phyloP scores from a whole-genome alignment of 2,113 vertebrate species.

The Melanostigma gelatinosum region DNA sequence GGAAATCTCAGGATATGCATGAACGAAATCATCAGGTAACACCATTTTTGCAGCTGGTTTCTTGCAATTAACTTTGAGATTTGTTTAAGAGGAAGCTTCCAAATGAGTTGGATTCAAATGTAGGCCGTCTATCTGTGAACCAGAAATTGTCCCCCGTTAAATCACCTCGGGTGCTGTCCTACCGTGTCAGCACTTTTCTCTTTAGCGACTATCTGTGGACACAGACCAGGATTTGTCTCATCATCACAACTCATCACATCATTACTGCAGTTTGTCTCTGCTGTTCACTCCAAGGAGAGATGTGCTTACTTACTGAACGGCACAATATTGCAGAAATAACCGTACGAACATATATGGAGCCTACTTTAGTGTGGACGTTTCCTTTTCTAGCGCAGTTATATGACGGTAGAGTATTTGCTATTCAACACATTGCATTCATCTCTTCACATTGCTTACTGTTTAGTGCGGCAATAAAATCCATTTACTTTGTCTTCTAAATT shows the following conservation, averaged over 20 bases:
- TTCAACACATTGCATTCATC: slow-evolving; percentile 21
- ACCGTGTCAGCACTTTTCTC: slow-evolving; percentile 32
- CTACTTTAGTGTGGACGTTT: background rate
- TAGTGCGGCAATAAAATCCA: slow-evolving; percentile 38
- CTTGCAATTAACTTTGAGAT: background rate
- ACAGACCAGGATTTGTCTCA: slow-evolving; percentile 37
- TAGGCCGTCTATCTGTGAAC: slow-evolving; percentile 32
- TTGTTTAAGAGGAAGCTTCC: slow-evolving; percentile 2
- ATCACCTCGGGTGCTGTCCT: slow-evolving; percentile 20
- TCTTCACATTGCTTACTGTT: slow-evolving; percentile 34
- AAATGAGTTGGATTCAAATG: slow-evolving; percentile 22
- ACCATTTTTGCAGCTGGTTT: background rate
- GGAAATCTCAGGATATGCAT: background rate
- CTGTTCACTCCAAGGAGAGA: slow-evolving; percentile 22
- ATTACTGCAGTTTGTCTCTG: slow-evolving; percentile 39
- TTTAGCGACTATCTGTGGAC: slow-evolving; percentile 45
- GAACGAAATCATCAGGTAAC: background rate
- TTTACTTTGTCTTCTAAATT: slow-evolving; percentile 35
- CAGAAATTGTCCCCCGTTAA: slow-evolving; percentile 33
- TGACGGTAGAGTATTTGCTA: background rate
- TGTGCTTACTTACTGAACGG: slow-evolving; percentile 13
- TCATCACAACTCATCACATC: slow-evolving; percentile 31
- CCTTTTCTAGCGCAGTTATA: background rate
- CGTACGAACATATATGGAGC: background rate
- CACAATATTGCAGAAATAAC: background rate